Conservation (phyloP, 2,797 vertebrate genomes). For the Cheirogaleus major region DNA sequence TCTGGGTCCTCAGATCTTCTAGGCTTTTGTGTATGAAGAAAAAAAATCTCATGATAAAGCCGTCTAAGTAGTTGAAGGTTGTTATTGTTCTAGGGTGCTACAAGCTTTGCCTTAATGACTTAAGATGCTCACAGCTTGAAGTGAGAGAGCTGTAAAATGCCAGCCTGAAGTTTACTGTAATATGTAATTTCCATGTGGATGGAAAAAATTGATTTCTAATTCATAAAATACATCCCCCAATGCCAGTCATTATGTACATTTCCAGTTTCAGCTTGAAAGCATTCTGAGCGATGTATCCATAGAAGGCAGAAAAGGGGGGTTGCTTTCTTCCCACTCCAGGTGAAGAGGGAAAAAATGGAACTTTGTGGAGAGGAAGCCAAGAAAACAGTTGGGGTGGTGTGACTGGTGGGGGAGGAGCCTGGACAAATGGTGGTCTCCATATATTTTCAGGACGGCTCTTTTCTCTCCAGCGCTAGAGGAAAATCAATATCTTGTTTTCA, state of each 20-base stretch:
- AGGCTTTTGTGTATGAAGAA: constrained; percentile 1
- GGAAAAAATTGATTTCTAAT: constrained; percentile 74
- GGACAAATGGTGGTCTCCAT: constrained; percentile 73
- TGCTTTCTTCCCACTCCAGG: constrained; percentile 72
- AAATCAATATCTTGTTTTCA: constrained; percentile 90
- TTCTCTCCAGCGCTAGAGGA: constrained; percentile 80
- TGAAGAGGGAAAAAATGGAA: constrained; percentile 74
- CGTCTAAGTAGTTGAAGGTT: neutral
- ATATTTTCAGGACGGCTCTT: constrained; percentile 78
- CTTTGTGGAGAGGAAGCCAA: constrained; percentile 76
- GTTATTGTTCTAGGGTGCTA: constrained; percentile 57
- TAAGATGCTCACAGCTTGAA: constrained; percentile 67
- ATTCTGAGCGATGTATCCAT: constrained; percentile 43
- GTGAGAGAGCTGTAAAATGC: constrained; percentile 57
- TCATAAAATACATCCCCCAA: constrained; percentile 65
- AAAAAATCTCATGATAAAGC: constrained; percentile 41
- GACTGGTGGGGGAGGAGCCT: constrained; percentile 75
- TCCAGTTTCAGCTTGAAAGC: constrained; percentile 62
- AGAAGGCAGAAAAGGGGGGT: constrained; percentile 48
- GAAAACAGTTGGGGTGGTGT: constrained; percentile 78
- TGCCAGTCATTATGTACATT: constrained; percentile 63
- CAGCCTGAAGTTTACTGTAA: constrained; percentile 65
- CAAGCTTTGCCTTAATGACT: constrained; percentile 51
- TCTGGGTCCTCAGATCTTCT: constrained; percentile 55
- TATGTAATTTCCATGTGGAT: constrained; percentile 69